These are phyloP conservation scores for Hirtodrosophila confusa DNA, from an alignment of 2,888 invertebrate species.

Conservation along the genomic window DNA sequence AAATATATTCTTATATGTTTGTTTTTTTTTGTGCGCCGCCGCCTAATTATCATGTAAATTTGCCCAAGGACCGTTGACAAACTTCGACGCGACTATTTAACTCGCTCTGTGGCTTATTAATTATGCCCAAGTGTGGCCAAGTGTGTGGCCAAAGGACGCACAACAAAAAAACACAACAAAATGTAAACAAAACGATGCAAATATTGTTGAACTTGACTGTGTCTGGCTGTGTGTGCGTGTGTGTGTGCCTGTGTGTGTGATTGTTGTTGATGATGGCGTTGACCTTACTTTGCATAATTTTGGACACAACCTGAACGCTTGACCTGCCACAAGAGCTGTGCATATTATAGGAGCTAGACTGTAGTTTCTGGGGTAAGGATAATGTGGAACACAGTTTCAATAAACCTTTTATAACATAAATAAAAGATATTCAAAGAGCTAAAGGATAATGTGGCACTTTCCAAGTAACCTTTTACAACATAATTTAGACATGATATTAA, in stretches of 20 bases:
- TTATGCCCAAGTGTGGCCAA: constrained; percentile 80
- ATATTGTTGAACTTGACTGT: constrained; percentile 54
- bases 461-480: no score
- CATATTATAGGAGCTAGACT: neutral
- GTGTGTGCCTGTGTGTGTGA: constrained; percentile 16
- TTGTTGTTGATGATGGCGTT: constrained; percentile 45
- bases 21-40: constrained; percentile 50
- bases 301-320: constrained; percentile 62
- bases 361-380: no score
- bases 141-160: constrained; percentile 75
- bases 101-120: constrained; percentile 71
- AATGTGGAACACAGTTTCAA: no score
- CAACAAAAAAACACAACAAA: constrained; percentile 19
- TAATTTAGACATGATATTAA: no score
- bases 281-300: constrained; percentile 77
- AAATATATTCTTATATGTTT: constrained; percentile 52
- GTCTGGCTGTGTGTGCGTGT: constrained; percentile 28
- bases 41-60: constrained; percentile 78
- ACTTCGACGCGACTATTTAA: constrained; percentile 43
- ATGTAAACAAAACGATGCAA: constrained; percentile 67
- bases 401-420: no score
- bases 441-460: no score
- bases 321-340: constrained; percentile 64
- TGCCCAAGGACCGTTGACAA: constrained; percentile 62
- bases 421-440: no score